Evolutionary conservation across 2,113 vertebrate genomes (phyloP), one percentile per base, ranked within the genome.

Genomic region (Paedocypris sp.): DNA sequence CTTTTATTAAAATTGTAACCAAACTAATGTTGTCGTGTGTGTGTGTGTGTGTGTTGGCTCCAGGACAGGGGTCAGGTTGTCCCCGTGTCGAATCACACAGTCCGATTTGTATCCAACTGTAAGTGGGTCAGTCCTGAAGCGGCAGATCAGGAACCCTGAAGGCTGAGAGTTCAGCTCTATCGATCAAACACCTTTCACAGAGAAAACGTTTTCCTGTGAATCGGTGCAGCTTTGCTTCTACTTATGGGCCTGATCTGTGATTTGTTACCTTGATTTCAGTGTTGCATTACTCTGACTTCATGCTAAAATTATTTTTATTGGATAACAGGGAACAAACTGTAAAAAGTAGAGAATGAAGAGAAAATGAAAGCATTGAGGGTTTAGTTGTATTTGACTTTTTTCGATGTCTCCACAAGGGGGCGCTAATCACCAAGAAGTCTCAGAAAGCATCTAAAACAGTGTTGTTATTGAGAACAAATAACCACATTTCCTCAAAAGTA

Each of bases 1-100:
- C 54, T 71, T 76, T 76, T 74, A 83, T 77, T 83, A 82, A 86
- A 58, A 43, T 23, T 52, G 1, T 43, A 43, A 58, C 26, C 38
- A 9, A 43, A 23, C 11, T 23, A 84, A 73, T 13, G 3, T 7
- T 59, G 15, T 73, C 58, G 64, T 26, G 36, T 38, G 5, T 20
- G 25, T 36, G n/a, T 42, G 3, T 47, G 29, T 28, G 10, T 13
- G 20, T 22, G 54, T 22, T n/a, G 28, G 16, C 6, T 58, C 38
- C 3, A 18, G 16, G 25, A 22, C 16, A 22, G 10, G 15, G 16
- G 53, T 43, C 4, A 19, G 22, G 8, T 22, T 26, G 13, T 20
- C 2, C 18, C 13, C 25, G 54, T 43, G 54, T 43, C 38, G 6
- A 18, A 58, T 32, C 26, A 43, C 53, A 32, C 16, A 33, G n/a